These are phyloP conservation scores for Notothenia rossii DNA, from an alignment of 2,113 vertebrate species.

Conservation along the genomic window DNA sequence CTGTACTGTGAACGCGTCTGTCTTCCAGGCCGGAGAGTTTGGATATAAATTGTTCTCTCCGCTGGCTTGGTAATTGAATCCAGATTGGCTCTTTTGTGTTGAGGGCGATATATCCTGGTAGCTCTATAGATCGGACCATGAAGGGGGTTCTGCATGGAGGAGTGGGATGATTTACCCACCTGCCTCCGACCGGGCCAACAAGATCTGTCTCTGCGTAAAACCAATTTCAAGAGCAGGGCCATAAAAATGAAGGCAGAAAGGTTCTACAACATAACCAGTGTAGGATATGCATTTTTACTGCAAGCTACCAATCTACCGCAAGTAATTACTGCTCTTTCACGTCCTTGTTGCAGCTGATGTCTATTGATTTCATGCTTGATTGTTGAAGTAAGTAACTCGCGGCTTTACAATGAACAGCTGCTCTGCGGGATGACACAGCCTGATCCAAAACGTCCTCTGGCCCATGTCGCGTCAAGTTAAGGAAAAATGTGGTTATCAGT, in stretches of 20 bases:
- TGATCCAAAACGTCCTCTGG: conserved; percentile 20
- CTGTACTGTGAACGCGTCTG: conserved; percentile 57
- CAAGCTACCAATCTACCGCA: conserved; percentile 14
- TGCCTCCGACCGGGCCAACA: conserved; percentile 62
- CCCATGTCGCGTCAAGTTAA: not conserved
- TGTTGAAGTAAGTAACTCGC: conserved; percentile 36
- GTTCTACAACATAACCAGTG: conserved; percentile 19
- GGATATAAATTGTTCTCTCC: conserved; percentile 73
- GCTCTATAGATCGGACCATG: conserved; percentile 46
- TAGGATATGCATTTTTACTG: conserved; percentile 13
- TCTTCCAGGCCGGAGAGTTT: conserved; percentile 60
- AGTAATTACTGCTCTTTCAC: conserved; percentile 39
- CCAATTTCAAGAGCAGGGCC: conserved; percentile 47
- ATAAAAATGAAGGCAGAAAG: conserved; percentile 29
- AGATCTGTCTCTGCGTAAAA: conserved; percentile 56
- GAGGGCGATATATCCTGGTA: conserved; percentile 64
- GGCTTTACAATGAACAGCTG: conserved; percentile 28
- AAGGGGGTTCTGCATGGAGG: conserved; percentile 51
- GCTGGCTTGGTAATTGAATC: conserved; percentile 74
- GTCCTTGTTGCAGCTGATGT: conserved; percentile 43
- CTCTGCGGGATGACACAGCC: not conserved
- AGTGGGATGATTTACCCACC: conserved; percentile 62
- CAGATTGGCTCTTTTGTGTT: conserved; percentile 73
- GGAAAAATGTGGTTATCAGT: not conserved
- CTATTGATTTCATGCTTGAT: conserved; percentile 55